phyloP scores from a whole-genome alignment of 2,797 vertebrate species.

The Chiroxiphia lanceolata region DNA sequence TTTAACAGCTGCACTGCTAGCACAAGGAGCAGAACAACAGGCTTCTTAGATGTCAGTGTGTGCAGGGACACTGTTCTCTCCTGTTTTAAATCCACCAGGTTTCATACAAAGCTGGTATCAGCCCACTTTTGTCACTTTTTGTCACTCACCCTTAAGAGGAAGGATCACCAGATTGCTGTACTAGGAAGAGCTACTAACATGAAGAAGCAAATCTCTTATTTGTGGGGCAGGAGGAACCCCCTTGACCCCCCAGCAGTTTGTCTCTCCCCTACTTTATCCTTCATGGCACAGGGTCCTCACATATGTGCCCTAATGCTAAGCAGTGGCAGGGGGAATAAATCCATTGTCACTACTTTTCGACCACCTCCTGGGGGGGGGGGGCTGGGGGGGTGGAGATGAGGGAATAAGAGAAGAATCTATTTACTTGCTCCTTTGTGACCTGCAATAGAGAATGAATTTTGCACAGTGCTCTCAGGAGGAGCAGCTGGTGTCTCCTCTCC shows the following conservation, averaged over 20 bases:
- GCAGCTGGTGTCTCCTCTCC: background rate
- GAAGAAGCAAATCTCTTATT: background rate
- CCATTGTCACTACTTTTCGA: background rate
- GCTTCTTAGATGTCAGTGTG: background rate
- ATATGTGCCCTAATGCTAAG: background rate
- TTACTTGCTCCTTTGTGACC: background rate
- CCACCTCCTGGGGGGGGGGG: background rate
- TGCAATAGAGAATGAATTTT: background rate
- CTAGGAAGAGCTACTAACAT: background rate
- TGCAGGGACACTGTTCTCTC: background rate
- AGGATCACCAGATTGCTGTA: background rate
- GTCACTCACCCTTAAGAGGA: background rate
- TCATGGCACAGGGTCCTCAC: background rate
- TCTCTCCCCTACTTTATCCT: background rate
- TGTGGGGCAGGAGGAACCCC: background rate
- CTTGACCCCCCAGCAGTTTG: rapidly evolving
- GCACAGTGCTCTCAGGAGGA: background rate
- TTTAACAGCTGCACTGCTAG: slow-evolving; percentile 31
- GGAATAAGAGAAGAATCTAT: background rate
- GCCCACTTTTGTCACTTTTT: background rate
- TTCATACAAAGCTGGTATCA: background rate
- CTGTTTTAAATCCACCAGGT: background rate
- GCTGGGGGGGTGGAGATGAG: too few species aligned
- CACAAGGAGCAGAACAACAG: background rate
- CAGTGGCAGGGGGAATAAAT: background rate